A percentile compares a stretch with the other conserved stretches of the same genome.
Evolutionary conservation across 2,888 invertebrate species (phyloP).

Genomic region (Phengaris arion): DNA sequence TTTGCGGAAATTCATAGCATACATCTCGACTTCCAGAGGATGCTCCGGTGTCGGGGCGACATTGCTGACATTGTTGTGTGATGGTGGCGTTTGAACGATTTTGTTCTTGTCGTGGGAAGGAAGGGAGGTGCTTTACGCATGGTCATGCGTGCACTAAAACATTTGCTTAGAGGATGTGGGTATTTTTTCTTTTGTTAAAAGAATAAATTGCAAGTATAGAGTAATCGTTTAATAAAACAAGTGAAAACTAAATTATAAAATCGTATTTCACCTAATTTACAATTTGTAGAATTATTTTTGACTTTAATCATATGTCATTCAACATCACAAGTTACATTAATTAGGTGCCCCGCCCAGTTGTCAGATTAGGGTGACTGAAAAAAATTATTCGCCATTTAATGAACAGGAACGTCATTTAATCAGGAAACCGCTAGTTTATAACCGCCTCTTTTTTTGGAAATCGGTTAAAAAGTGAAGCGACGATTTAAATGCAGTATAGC

Average conservation of each 20-base stretch:
- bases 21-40: no score
- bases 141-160: no score
- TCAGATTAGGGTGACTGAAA: neutral
- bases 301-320: neutral
- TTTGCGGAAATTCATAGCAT: no score
- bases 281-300: neutral
- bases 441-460: no score
- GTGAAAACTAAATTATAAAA: no score
- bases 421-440: neutral
- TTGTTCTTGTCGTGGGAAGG: no score
- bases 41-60: no score
- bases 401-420: neutral
- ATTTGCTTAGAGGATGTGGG: no score
- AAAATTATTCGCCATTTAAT: neutral
- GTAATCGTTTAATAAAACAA: no score
- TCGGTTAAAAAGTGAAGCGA: constrained; percentile 24
- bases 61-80: neutral
- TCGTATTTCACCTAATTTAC: neutral
- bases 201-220: no score
- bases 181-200: no score
- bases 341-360: neutral
- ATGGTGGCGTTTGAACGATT: neutral
- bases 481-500: constrained; percentile 14
- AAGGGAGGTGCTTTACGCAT: no score
- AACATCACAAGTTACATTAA: neutral